Base-by-base conservation (phyloP, 2,113 vertebrate genomes). In the Hyperoodon ampullatus region DNA sequence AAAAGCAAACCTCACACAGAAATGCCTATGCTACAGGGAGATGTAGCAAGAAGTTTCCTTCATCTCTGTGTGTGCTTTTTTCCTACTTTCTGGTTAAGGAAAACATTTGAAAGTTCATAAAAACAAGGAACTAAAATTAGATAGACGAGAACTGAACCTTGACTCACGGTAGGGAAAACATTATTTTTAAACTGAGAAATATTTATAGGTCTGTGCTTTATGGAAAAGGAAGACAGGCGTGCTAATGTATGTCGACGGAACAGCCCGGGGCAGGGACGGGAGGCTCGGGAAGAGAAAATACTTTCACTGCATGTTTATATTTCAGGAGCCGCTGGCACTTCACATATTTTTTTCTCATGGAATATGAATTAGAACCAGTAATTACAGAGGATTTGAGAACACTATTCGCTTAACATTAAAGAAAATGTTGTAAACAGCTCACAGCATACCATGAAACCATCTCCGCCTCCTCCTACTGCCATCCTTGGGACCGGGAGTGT, bases 61-160 rank as follows among this genome's bases (percentile, higher is more conserved):
- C 8, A 7, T 96, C 66, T 94, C 77, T 77, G 19, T 19, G 26
- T 18, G 50, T 9, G 26, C 81, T 87, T 95, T 82, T 83, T 81
- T 94, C 35, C 75, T 89, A n/a, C 95, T 92, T 96, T 96, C 96
- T 97, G 92, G 86, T 92, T 95, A 97, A 98, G 60, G 78, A 95
- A 97, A 98, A 94, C 96, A 97, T 94, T 93, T 93, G 78, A 53
- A 96, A 97, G 97, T 97, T 96, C 93, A 95, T 93, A 94, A 97
- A 97, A 97, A 97, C 92, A 97, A 97, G 96, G 63, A 95, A 93
- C 96, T 98, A 98, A 98, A 97, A 97, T 98, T 98, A 97, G 93
- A 93, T 14, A 93, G 96, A 95, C 2, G 39, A 94, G 93, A 97
- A 91, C 63, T 92, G 87, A 98, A 93, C 89, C 96, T 96, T 93